Evolutionary conservation across 2,797 vertebrate genomes (phyloP).

Genomic region (Poecilia velifera): DNA sequence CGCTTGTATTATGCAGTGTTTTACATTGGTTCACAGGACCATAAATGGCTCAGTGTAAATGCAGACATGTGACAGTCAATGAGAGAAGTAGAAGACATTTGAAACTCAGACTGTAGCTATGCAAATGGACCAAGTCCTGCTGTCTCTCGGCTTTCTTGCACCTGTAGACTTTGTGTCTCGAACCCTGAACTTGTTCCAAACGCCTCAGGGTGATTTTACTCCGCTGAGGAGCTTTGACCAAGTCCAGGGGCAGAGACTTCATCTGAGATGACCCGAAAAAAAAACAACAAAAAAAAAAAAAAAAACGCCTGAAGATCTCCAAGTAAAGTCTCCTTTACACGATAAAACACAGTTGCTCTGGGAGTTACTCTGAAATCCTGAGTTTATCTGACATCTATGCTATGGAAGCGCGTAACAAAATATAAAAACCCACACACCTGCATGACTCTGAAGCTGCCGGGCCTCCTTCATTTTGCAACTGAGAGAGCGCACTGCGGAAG

Average conservation of each 20-base stretch:
- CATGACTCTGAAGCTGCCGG: constrained; percentile 39
- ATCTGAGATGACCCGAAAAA: neutral
- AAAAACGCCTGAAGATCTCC: neutral
- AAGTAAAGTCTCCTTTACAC: constrained; percentile 2
- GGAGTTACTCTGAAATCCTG: neutral
- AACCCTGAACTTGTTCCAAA: constrained; percentile 87
- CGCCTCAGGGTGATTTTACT: constrained; percentile 79
- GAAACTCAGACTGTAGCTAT: neutral
- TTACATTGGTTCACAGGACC: constrained; percentile 6
- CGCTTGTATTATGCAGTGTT: neutral
- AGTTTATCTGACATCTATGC: neutral
- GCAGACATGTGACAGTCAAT: constrained; percentile 15
- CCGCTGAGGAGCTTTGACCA: constrained; percentile 89
- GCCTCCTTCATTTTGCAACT: constrained; percentile 43
- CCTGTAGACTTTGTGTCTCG: constrained; percentile 51
- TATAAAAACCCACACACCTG: constrained; percentile 59
- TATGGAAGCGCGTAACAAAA: neutral
- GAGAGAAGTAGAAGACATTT: neutral
- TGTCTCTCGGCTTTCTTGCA: neutral
- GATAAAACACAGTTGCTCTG: neutral
- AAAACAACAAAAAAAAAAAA: neutral
- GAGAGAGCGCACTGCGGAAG: constrained; percentile 54
- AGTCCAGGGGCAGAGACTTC: constrained; percentile 80
- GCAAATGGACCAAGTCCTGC: neutral
- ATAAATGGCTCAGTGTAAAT: constrained; percentile 4